Base-by-base conservation (phyloP, 2,797 vertebrate species). In the Nasua narica region DNA sequence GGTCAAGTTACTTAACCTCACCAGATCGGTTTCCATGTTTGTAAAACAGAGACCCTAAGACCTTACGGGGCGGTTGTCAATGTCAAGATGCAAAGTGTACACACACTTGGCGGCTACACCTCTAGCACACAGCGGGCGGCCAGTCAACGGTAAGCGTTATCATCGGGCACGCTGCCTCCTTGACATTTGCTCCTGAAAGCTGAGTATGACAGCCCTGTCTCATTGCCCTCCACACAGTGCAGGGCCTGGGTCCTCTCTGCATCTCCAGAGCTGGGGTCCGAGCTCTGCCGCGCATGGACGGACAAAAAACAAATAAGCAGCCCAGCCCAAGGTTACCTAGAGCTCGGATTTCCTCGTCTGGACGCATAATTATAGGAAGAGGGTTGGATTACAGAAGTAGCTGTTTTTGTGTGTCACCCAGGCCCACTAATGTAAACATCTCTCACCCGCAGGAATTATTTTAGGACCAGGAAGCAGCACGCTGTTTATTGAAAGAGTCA, bases 401-500 rank as follows among this genome's bases (percentile, higher is more conserved):
- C 83, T 92, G 97, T 32, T 98, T 91, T 40, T 98, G 90, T 98
- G 98, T 98, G 97, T 98, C 96, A 58, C 48, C 84, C 96, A 91
- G 92, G 96, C 70, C 62, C 62, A 69, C 97, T 98, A 93, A 98
- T 97, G 95, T 92, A 96, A 98, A 98, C 97, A 97, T 97, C 95
- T 98, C 98, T 98, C 90, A 10, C 97, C 97, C 87, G 76, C 95
- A 99, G 99, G 99, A 97, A 99, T 99, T 92, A 99, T 99, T 97
- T 98, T 99, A 96, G 99, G 99, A 78, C 98, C 99, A 0, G 99
- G 99, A 98, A 99, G 99, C 84, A 99, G 99, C 95, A 99, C 98
- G 16, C 98, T 99, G 95, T 99, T 99, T 98, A 99, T 99, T 96
- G 99, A 99, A 98, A 99, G 99, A 97, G 99, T 99, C 91, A 99